Conservation (phyloP, 2,888 invertebrate species). For the Boloria euphrosyne region DNA sequence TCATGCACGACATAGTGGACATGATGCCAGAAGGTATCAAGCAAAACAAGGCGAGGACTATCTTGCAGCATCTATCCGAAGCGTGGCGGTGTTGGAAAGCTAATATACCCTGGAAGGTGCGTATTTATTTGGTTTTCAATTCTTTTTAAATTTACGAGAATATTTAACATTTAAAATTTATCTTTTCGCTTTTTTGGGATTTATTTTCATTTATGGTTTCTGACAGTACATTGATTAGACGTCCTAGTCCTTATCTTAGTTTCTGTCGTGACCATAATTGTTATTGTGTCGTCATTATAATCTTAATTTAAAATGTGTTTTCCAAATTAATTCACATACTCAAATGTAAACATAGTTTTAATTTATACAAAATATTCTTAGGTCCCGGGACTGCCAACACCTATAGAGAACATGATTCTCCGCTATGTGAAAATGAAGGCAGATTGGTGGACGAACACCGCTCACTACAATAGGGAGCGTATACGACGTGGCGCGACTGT, state of each 20-base stretch:
- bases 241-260: too few relatives aligned
- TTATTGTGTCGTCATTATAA: too few relatives aligned
- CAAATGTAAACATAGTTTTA: too few relatives aligned
- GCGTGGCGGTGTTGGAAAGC: conserved; percentile 99
- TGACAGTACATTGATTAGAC: too few relatives aligned
- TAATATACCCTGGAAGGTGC: conserved; percentile 99
- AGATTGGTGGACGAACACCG: conserved; percentile 99
- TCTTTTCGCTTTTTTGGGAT: too few relatives aligned
- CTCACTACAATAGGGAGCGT: conserved; percentile 99
- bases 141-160: background rate
- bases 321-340: too few relatives aligned
- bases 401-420: conserved; percentile 99
- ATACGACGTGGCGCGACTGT: conserved; percentile 99
- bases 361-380: conserved; percentile 45
- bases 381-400: conserved; percentile 98
- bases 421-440: conserved; percentile 99
- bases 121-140: conserved; percentile 27
- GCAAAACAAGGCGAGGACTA: conserved; percentile 99
- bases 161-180: too few relatives aligned
- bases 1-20: conserved; percentile 99
- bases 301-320: too few relatives aligned
- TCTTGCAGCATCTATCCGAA: conserved; percentile 98
- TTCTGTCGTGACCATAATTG: too few relatives aligned
- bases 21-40: conserved; percentile 99
- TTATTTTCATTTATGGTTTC: too few relatives aligned